Evolutionary conservation across 37 sponge, comb jelly and placozoan genomes (phyloP).

Genomic region (Geodia barretti): DNA sequence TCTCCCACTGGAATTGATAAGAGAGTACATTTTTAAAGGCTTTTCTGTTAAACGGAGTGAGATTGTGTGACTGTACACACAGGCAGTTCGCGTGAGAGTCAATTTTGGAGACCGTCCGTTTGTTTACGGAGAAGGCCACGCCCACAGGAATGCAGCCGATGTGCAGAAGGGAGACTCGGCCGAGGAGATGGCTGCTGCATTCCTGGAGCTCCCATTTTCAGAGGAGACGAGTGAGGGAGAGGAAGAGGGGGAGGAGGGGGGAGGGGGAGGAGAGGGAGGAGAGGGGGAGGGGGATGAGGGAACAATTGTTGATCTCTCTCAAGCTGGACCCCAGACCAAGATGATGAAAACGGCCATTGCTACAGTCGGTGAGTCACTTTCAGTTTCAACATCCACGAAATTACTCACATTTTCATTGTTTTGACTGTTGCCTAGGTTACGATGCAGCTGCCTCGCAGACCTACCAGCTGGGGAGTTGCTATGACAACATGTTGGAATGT

Average conservation of each 20-base stretch:
- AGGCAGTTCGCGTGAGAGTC: slow-evolving; percentile 75
- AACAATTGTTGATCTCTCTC: slow-evolving; percentile 31
- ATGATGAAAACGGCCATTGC: slow-evolving; percentile 59
- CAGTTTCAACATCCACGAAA: no score
- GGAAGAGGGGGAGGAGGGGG: slow-evolving; percentile 13
- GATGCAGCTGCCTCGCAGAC: slow-evolving; percentile 52
- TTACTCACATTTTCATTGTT: not conserved
- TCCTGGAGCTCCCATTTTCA: slow-evolving; percentile 77
- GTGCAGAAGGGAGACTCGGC: slow-evolving; percentile 43
- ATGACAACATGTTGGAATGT: slow-evolving; percentile 82
- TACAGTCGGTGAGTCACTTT: slow-evolving; percentile 40
- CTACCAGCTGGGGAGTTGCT: slow-evolving; percentile 56
- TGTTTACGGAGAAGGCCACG: slow-evolving; percentile 73
- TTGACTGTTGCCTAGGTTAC: slow-evolving; percentile 49
- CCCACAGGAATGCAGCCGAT: slow-evolving; percentile 81
- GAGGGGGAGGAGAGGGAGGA: not conserved
- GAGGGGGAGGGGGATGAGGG: slow-evolving; percentile 3
- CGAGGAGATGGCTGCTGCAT: slow-evolving; percentile 64
- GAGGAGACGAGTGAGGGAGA: not conserved
- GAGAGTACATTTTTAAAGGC: no score
- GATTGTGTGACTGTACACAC: not conserved
- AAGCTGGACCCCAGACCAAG: slow-evolving; percentile 39
- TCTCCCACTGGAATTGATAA: no score
- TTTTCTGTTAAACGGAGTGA: not conserved
- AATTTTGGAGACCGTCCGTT: slow-evolving; percentile 93